Evolutionary conservation across 2,888 invertebrate genomes (phyloP).

Genomic region (Autographa pulchrina): DNA sequence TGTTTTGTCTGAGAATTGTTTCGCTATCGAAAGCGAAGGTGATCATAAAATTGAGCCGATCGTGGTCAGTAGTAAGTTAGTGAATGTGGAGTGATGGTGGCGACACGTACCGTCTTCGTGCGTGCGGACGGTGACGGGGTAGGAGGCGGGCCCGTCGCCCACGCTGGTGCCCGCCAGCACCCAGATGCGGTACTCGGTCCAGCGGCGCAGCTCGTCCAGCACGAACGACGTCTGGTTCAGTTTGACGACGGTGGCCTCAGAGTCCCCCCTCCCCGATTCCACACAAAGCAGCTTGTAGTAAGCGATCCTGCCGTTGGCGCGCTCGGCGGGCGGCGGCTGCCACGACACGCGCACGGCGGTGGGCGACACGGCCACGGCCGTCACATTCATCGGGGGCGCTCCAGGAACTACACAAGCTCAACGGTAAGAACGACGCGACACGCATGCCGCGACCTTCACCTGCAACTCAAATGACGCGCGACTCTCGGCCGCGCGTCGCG

Average conservation of each 20-base stretch:
- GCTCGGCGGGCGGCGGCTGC: conserved; percentile 97
- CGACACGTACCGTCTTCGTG: conserved; percentile 99
- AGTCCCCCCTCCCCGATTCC: conserved; percentile 95
- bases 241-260: conserved; percentile 94
- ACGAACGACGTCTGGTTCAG: conserved; percentile 94
- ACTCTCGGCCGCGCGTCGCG: conserved; percentile 61
- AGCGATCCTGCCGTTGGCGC: conserved; percentile 97
- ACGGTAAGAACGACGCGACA: conserved; percentile 64
- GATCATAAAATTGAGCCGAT: conserved; percentile 71
- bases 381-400: conserved; percentile 98
- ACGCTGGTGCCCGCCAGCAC: conserved; percentile 98
- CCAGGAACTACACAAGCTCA: conserved; percentile 95
- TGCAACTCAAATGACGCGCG: conserved; percentile 76
- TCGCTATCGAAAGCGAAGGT: neutral
- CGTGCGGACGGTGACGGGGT: conserved; percentile 97
- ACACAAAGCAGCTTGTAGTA: conserved; percentile 98
- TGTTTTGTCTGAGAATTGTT: conserved; percentile 40
- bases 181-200: conserved; percentile 99
- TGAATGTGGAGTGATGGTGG: conserved; percentile 46
- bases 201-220: conserved; percentile 97
- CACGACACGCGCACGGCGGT: conserved; percentile 97
- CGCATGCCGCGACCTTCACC: conserved; percentile 59
- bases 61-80: conserved; percentile 29
- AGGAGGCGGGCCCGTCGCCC: conserved; percentile 98
- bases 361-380: conserved; percentile 96